Base-by-base conservation (phyloP, 2,113 vertebrate genomes). In the Hemibagrus wyckioides region DNA sequence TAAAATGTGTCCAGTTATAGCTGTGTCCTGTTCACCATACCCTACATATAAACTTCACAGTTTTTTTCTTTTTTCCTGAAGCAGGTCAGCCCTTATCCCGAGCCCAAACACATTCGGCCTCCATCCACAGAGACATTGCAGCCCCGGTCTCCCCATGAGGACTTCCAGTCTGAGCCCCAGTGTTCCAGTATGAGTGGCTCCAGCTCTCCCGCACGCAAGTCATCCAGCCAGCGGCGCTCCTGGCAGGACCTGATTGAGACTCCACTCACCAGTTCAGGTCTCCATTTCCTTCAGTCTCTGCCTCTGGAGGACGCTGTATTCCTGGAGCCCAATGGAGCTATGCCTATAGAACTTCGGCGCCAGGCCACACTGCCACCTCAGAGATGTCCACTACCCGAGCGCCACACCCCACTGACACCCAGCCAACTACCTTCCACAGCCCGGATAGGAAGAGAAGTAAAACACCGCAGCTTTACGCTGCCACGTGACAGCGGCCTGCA, bases 201-300 rank as follows among this genome's bases (percentile, higher is more conserved):
- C 21, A 92, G 97, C 89, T 98, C 97, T 0, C 96, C 97, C 0
- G 95, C 97, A 54, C 96, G 96, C 90, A 98, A 97, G 94, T 94
- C 96, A 0, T 95, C 96, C 80, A 96, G 95, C 92, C 97, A 98
- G 92, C 94, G 97, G 86, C 97, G 97, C 89, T 99, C 98, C 21
- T 99, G 98, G 98, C 98, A 99, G 89, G 97, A 99, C 94, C 97
- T 99, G 94, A 98, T 98, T 85, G 98, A 99, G 93, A 97, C 97
- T 0, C 97, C 96, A 0, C 93, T 97, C 87, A 97, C 96, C 4
- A 97, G 95, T 93, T 95, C 97, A 0, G 96, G 97, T 92, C 96
- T 99, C 89, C 97, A 99, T 93, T 99, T 97, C 92, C 95, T 99
- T 92, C 98, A 99, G 94, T 98, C 98, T 19, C 96, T 98, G 91